Conservation (phyloP, 2,797 vertebrate genomes). For the Poeciliopsis gracilis region DNA sequence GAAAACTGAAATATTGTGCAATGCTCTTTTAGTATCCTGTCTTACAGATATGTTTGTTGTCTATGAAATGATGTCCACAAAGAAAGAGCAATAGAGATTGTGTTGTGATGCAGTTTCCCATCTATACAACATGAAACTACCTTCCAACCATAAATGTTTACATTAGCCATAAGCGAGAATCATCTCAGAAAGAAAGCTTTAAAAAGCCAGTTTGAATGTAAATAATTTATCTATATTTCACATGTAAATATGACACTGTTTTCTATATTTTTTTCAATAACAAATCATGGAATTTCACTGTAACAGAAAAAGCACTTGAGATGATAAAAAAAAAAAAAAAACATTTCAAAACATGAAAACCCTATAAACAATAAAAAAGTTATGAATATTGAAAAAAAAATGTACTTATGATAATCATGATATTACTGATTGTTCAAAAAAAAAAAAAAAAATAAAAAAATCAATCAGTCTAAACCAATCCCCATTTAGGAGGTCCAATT, state of each 20-base stretch:
- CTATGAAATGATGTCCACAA: not conserved
- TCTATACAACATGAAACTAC: not conserved
- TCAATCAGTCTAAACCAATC: not conserved
- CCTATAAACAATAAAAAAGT: not conserved
- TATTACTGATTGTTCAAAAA: not conserved
- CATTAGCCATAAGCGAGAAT: not conserved
- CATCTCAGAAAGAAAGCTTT: not conserved
- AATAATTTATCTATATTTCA: not conserved
- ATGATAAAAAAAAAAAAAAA: not conserved
- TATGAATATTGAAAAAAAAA: not conserved
- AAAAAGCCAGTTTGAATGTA: not conserved
- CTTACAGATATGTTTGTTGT: not conserved
- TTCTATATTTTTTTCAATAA: not conserved
- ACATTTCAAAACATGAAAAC: not conserved
- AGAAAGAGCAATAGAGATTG: not conserved
- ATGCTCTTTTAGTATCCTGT: not conserved
- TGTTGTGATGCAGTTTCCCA: not conserved
- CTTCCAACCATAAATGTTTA: not conserved
- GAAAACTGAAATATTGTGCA: not conserved
- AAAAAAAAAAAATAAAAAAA: not conserved
- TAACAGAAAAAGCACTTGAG: not conserved
- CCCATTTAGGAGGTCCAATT: not conserved
- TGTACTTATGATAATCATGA: not conserved
- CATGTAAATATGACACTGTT: not conserved
- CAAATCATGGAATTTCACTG: too few relatives aligned